A percentile compares a stretch with the other conserved stretches of the same genome.
Conservation (phyloP, 2,888 invertebrate genomes). For the Tetramorium bicarinatum region DNA sequence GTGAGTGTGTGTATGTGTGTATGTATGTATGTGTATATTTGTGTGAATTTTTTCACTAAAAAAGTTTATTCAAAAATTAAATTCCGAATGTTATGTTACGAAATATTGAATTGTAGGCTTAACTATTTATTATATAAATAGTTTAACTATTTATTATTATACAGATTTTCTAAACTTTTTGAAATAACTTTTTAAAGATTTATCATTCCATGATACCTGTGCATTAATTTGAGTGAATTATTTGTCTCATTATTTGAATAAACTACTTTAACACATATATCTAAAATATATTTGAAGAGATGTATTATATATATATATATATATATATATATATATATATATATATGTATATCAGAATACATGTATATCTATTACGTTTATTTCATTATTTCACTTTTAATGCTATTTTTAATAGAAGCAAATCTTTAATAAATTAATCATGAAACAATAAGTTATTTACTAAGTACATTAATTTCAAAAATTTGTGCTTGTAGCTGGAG, state of each 20-base stretch:
- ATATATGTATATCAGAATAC: neutral
- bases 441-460: neutral
- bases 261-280: neutral
- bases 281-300: constrained; percentile 6
- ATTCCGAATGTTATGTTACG: neutral
- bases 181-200: neutral
- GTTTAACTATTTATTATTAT: neutral
- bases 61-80: neutral
- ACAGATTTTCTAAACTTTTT: constrained; percentile 1
- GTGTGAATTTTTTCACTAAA: neutral
- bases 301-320: neutral
- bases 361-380: neutral
- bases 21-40: too few species aligned
- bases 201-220: neutral
- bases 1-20: too few species aligned
- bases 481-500: constrained; percentile 4
- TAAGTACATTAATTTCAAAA: neutral
- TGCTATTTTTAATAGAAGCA: neutral
- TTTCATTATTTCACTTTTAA: neutral
- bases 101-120: neutral
- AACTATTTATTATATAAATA: neutral
- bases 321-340: neutral
- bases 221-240: neutral
- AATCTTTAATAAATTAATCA: neutral
- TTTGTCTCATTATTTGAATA: constrained; percentile 27